These are phyloP conservation scores for Parnassius orleans DNA, from an alignment of 2,888 invertebrate genomes.

Conservation along the genomic window DNA sequence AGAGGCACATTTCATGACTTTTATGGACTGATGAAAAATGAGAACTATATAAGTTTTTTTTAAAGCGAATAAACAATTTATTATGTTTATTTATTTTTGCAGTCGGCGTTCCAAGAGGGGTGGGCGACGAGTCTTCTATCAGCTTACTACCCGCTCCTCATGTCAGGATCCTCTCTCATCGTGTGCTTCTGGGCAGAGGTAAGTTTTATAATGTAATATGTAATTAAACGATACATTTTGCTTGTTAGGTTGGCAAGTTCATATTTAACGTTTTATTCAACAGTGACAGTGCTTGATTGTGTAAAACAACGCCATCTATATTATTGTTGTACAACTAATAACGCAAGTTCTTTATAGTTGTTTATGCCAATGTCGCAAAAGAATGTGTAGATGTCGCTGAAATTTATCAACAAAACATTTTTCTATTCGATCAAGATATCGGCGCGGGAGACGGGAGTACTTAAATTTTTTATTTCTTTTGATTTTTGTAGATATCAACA, in stretches of 20 bases:
- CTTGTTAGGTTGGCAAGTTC: neutral
- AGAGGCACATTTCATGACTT: no score
- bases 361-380: neutral
- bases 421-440: no score
- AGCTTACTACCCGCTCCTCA: constrained; percentile 93
- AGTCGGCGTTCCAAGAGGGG: constrained; percentile 89
- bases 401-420: no score
- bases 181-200: constrained; percentile 98
- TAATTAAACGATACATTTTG: neutral
- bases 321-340: neutral
- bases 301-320: neutral
- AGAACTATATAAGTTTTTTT: no score
- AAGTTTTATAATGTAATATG: constrained; percentile 50
- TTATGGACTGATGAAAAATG: no score
- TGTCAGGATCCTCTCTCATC: constrained; percentile 93
- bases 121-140: constrained; percentile 94
- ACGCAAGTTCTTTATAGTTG: neutral
- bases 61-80: neutral
- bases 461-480: no score
- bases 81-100: constrained; percentile 43
- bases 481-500: no score
- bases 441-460: no score
- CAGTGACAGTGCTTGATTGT: no score
- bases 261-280: neutral
- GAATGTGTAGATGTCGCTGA: neutral